These are phyloP conservation scores for Pteropus rufus DNA, from an alignment of 2,797 vertebrate genomes.

Conservation along the genomic window DNA sequence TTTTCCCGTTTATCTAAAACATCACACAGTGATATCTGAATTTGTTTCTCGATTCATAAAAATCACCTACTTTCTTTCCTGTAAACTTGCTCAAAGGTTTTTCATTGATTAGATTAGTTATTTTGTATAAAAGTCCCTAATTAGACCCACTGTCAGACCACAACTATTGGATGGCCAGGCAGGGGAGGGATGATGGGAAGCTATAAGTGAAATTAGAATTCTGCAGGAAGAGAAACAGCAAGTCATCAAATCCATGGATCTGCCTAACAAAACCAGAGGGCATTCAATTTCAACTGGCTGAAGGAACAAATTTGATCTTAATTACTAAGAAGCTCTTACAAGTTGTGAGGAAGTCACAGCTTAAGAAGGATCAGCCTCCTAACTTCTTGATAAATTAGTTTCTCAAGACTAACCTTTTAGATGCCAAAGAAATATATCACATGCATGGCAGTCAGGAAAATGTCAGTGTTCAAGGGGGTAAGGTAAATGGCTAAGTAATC, in stretches of 20 bases:
- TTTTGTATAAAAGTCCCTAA: conserved; percentile 71
- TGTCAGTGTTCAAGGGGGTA: conserved; percentile 54
- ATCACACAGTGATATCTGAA: background rate
- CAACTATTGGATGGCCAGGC: conserved; percentile 44
- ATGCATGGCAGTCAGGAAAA: conserved; percentile 68
- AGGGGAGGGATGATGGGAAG: conserved; percentile 46
- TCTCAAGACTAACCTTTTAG: conserved; percentile 68
- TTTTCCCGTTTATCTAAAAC: background rate
- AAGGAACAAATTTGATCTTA: conserved; percentile 71
- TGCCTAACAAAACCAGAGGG: conserved; percentile 67
- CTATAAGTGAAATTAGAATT: conserved; percentile 45
- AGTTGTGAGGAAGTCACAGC: conserved; percentile 54
- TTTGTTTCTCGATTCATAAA: background rate
- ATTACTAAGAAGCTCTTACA: conserved; percentile 72
- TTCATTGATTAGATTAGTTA: conserved; percentile 51
- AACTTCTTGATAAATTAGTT: conserved; percentile 71
- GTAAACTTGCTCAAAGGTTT: conserved; percentile 59
- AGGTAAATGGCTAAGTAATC: conserved; percentile 66
- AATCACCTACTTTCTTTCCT: conserved; percentile 66
- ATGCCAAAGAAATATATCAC: conserved; percentile 55
- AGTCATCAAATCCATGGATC: conserved; percentile 56
- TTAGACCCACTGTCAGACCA: conserved; percentile 67
- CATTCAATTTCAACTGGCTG: conserved; percentile 37
- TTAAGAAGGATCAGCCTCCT: conserved; percentile 67
- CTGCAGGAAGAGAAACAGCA: conserved; percentile 57